Percentiles rank a stretch among this genome's conserved stretches.
These are phyloP conservation scores for Thinocorus orbignyianus DNA, from an alignment of 2,113 vertebrate genomes.

Conservation along the genomic window DNA sequence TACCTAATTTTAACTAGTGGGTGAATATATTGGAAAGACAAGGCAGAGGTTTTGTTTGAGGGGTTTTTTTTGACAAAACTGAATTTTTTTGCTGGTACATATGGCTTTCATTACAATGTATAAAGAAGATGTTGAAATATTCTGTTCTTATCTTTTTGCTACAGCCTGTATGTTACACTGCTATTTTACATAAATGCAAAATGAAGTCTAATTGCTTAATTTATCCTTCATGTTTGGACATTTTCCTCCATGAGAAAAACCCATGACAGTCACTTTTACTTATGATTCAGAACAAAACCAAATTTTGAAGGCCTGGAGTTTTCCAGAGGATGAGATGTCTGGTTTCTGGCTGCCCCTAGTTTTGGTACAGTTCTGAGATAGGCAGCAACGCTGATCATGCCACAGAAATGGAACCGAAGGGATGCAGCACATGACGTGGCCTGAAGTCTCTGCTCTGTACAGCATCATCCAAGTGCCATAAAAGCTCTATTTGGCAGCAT, in stretches of 20 bases:
- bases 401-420: not conserved
- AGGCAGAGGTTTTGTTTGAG: not conserved
- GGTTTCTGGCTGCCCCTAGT: not conserved
- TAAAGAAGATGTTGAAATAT: not conserved
- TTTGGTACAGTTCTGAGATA: not conserved
- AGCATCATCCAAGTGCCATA: not conserved
- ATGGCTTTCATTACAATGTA: not conserved
- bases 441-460: not conserved
- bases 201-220: not conserved
- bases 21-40: not conserved
- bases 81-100: not conserved
- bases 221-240: not conserved
- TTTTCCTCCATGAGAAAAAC: not conserved
- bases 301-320: not conserved
- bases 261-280: not conserved
- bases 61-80: not conserved
- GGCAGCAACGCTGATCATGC: not conserved
- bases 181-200: not conserved
- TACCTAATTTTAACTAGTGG: not conserved
- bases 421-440: accelerated
- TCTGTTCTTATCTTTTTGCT: not conserved
- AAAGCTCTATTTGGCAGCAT: not conserved
- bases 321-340: not conserved
- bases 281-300: not conserved
- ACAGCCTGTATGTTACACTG: not conserved